Percentiles rank a stretch among this genome's conserved stretches.
phyloP scores from a whole-genome alignment of 2,888 invertebrate genomes.

The Ormyrus nitidulus region DNA sequence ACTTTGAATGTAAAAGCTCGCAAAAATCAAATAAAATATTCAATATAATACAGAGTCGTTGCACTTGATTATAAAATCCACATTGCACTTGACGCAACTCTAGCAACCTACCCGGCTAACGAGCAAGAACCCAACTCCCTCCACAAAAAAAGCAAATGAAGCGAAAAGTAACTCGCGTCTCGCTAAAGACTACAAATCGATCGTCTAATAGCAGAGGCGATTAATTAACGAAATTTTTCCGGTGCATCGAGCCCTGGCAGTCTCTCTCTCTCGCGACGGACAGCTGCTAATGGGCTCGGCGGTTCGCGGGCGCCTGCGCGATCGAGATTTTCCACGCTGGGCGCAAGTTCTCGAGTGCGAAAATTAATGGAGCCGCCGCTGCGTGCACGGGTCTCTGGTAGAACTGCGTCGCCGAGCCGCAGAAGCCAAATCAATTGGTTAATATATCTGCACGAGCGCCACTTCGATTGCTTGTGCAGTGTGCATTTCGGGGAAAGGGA shows the following conservation, averaged over 20 bases:
- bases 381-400: too few species aligned
- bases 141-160: too few species aligned
- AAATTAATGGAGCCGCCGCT: conserved; percentile 51
- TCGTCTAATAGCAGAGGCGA: conserved; percentile 30
- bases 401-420: conserved; percentile 18
- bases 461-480: background rate
- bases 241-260: background rate
- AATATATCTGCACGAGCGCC: conserved; percentile 14
- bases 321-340: conserved; percentile 32
- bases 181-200: conserved; percentile 40
- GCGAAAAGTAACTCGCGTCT: background rate
- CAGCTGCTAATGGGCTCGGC: conserved; percentile 41
- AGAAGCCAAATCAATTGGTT: conserved; percentile 47
- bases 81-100: too few species aligned
- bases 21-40: too few species aligned
- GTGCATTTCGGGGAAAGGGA: too few species aligned
- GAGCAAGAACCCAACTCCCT: too few species aligned
- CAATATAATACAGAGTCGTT: too few species aligned
- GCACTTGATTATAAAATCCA: too few species aligned
- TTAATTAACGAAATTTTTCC: conserved; percentile 49
- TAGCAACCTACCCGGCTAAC: too few species aligned
- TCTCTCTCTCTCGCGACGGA: conserved; percentile 14
- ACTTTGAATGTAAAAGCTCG: too few species aligned
- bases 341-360: conserved; percentile 37
- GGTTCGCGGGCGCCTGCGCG: conserved; percentile 5